These are phyloP conservation scores for Esox niger DNA, from an alignment of 2,113 vertebrate genomes.

Conservation along the genomic window DNA sequence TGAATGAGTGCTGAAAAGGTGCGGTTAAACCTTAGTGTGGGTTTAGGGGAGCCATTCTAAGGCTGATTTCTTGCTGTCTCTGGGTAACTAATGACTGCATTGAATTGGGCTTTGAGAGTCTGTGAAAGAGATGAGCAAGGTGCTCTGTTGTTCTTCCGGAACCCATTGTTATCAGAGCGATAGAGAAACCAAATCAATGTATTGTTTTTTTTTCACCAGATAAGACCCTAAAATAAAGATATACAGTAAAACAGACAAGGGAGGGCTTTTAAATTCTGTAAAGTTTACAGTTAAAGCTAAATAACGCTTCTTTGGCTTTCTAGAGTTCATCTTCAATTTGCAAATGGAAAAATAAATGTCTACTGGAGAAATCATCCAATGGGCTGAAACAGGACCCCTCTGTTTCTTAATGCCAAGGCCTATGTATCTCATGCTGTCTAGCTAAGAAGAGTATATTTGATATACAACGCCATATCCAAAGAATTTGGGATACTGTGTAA, in stretches of 20 bases:
- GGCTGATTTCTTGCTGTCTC: conserved; percentile 34
- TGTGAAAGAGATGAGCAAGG: conserved; percentile 30
- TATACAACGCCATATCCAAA: too few species aligned
- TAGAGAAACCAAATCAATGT: conserved; percentile 25
- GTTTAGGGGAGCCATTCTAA: conserved; percentile 6
- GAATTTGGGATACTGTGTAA: too few species aligned
- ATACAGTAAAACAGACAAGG: conserved; percentile 13
- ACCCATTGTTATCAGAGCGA: conserved; percentile 38
- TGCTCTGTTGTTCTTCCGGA: conserved; percentile 22
- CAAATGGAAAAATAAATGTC: too few species aligned
- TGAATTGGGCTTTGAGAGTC: conserved; percentile 23
- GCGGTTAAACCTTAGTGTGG: conserved; percentile 27
- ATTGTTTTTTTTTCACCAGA: conserved; percentile 16
- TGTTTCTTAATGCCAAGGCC: too few species aligned
- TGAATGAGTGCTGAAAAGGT: conserved; percentile 18
- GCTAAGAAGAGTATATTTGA: too few species aligned
- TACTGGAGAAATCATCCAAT: too few species aligned
- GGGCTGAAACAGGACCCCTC: too few species aligned
- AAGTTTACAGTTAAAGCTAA: conserved; percentile 43
- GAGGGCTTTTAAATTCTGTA: conserved; percentile 19
- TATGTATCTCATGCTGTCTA: too few species aligned
- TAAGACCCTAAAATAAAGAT: conserved; percentile 23
- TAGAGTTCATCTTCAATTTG: too few species aligned
- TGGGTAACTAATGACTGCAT: conserved; percentile 39
- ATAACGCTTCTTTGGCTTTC: conserved; percentile 37